Evolutionary conservation across 2,113 vertebrate genomes (phyloP).

Genomic region (Hoplias malabaricus): DNA sequence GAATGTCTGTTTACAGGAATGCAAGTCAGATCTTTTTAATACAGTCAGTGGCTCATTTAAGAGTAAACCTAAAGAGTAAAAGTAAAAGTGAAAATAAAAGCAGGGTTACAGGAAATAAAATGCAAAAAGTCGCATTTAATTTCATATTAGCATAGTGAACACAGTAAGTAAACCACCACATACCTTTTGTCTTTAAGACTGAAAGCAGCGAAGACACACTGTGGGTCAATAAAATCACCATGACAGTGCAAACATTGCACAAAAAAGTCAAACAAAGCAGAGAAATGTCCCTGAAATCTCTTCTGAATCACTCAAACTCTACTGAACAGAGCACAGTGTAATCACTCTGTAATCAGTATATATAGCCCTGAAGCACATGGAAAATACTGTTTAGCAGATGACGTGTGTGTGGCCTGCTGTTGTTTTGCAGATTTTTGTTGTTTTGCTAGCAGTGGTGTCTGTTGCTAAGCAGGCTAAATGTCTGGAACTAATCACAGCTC

Average conservation of each 20-base stretch:
- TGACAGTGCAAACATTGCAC: conserved; percentile 30
- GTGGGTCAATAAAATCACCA: conserved; percentile 61
- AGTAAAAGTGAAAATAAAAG: too few species aligned
- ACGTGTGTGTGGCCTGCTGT: not conserved
- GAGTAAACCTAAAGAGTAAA: too few species aligned
- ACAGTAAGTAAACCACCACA: conserved; percentile 20
- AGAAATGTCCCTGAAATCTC: not conserved
- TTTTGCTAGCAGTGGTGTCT: not conserved
- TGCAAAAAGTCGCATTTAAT: too few species aligned
- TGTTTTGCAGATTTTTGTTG: not conserved
- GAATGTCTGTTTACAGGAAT: too few species aligned
- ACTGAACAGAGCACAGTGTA: not conserved
- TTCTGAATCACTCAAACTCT: not conserved
- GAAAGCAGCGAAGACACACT: conserved; percentile 59
- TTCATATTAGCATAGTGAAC: too few species aligned
- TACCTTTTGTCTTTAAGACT: conserved; percentile 64
- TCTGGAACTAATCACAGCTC: not conserved
- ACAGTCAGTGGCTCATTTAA: too few species aligned
- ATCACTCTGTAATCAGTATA: not conserved
- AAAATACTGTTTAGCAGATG: not conserved
- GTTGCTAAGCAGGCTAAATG: not conserved
- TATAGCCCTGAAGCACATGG: not conserved
- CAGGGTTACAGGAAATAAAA: too few species aligned
- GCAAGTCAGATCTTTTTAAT: too few species aligned
- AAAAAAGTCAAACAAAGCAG: not conserved